Percentiles rank a stretch among this genome's conserved stretches.
Evolutionary conservation across 2,113 vertebrate genomes (phyloP).

Genomic region (Agelaius phoeniceus): DNA sequence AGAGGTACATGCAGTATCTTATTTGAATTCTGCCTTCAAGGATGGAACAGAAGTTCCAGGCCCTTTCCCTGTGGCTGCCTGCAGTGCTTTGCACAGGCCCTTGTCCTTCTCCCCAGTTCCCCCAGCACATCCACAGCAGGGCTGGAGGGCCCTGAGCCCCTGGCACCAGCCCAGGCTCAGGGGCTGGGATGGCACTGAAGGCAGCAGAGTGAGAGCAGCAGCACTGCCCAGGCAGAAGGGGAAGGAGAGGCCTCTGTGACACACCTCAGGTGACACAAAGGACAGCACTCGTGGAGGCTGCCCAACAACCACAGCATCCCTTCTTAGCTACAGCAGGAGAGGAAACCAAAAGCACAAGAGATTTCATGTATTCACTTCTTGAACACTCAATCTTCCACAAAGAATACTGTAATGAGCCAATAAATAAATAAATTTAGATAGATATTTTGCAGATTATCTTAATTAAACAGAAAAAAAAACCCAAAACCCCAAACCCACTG

Average conservation of each 20-base stretch:
- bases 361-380: not conserved
- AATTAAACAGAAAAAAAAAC: not conserved
- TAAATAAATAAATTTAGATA: not conserved
- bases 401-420: not conserved
- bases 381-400: not conserved
- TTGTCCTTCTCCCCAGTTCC: not conserved
- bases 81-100: not conserved
- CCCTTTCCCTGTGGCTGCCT: not conserved
- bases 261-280: not conserved
- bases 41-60: not conserved
- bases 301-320: not conserved
- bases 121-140: not conserved
- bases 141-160: not conserved
- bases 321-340: not conserved
- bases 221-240: not conserved
- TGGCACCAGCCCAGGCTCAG: not conserved
- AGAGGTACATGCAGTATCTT: not conserved
- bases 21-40: not conserved
- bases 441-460: not conserved
- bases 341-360: not conserved
- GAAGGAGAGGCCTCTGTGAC: not conserved
- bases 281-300: not conserved
- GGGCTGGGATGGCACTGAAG: not conserved
- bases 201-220: not conserved
- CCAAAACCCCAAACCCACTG: not conserved